Conservation (phyloP, 2,797 vertebrate species). For the Acropternis orthonyx region DNA sequence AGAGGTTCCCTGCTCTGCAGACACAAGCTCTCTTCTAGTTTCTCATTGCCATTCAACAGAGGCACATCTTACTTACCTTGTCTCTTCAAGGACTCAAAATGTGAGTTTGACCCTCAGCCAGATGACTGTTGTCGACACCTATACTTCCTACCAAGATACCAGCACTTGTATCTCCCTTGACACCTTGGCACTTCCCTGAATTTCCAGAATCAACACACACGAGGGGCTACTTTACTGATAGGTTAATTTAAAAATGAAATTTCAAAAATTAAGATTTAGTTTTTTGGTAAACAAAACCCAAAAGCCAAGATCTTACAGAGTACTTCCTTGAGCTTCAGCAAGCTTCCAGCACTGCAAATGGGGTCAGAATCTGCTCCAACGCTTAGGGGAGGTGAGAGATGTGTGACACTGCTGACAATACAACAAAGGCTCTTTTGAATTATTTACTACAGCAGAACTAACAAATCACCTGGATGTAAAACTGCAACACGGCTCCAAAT, state of each 20-base stretch:
- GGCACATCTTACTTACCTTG: neutral
- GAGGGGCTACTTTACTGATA: neutral
- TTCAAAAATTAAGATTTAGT: neutral
- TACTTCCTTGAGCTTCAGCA: neutral
- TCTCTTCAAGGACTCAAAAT: neutral
- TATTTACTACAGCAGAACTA: constrained; percentile 27
- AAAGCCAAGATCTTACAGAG: neutral
- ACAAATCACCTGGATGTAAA: constrained; percentile 3
- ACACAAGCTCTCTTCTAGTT: neutral
- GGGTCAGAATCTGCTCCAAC: neutral
- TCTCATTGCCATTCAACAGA: neutral
- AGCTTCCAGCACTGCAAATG: neutral
- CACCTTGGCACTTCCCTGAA: neutral
- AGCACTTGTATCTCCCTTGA: neutral
- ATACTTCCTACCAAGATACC: neutral
- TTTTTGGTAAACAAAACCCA: neutral
- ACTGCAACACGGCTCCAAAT: neutral
- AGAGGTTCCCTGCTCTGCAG: neutral
- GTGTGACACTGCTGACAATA: neutral
- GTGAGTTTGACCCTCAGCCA: neutral
- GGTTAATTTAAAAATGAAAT: neutral
- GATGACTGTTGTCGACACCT: neutral
- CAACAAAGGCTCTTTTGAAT: constrained; percentile 27
- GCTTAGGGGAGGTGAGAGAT: neutral
- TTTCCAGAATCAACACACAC: neutral